Evolutionary conservation across 2,113 vertebrate genomes (phyloP).

Genomic region (Anseranas semipalmata): DNA sequence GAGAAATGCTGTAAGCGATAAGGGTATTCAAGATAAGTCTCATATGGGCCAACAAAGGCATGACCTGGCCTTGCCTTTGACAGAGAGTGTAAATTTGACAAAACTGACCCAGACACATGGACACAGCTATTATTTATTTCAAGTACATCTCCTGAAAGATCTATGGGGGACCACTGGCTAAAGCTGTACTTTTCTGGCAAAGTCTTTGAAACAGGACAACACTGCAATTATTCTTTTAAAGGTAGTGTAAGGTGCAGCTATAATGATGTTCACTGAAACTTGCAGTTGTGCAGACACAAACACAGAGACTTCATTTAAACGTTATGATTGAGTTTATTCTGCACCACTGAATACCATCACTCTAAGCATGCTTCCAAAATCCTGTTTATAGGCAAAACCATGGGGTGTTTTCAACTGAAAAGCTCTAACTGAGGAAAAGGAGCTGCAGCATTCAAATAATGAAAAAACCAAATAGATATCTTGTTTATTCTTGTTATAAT

Average conservation of each 20-base stretch:
- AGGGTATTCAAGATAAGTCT: background rate
- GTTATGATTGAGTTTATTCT: conserved; percentile 28
- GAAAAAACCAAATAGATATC: conserved; percentile 31
- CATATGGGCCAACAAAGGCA: background rate
- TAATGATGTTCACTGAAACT: background rate
- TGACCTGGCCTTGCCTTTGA: conserved; percentile 30
- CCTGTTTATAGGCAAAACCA: conserved; percentile 15
- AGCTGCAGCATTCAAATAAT: conserved; percentile 9
- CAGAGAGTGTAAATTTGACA: conserved; percentile 39
- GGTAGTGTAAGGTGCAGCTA: background rate
- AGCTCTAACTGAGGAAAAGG: background rate
- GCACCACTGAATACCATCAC: conserved; percentile 12
- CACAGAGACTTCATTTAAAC: background rate
- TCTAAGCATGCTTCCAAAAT: background rate
- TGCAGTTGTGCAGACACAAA: background rate
- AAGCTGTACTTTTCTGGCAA: conserved; percentile 24
- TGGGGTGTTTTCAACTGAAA: conserved; percentile 25
- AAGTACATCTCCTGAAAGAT: background rate
- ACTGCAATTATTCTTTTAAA: background rate
- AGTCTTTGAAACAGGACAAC: background rate
- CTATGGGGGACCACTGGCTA: background rate
- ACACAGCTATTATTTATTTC: conserved; percentile 25
- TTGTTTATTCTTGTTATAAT: conserved; percentile 55
- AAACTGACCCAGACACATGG: conserved; percentile 10
- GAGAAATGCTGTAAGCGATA: background rate